Base-by-base conservation (phyloP, 2,113 vertebrate species). In the Silurus meridionalis region DNA sequence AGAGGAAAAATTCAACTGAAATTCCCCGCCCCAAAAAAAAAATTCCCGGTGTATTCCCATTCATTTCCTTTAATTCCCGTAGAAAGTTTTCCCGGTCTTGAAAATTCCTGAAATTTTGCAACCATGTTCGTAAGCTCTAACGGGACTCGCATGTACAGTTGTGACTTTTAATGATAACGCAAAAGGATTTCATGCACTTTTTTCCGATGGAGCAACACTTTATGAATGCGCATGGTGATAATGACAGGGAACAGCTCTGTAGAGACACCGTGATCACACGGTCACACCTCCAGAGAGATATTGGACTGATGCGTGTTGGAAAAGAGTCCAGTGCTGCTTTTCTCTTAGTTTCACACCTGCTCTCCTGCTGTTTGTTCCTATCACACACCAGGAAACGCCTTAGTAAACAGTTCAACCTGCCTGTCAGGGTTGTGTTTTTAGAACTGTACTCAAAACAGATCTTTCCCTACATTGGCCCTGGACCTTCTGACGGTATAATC, bases 321-420 rank as follows among this genome's bases (percentile, higher is more conserved):
- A 66, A 71, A 25, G 5, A 11, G 52, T 50, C 79, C 25, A 37
- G n/a, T 69, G 64, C 74, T 58, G 77, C 64, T 71, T 52, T 48
- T 53, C 84, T 85, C 80, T 48, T 8, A 21, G 19, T 55, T 85
- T 64, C 25, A 66, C 50, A 85, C 48, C 46, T 57, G 52, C 25
- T 48, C 21, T 79, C 52, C 50, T 80, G 11, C 14, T 50, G 77
- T 80, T 85, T 85, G 52, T 69, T 80, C 28, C 55, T 57, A n/a
- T 21, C 6, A 48, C 10, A 52, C 46, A 85, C 50, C 50, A 78
- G 6, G 37, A 77, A 58, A 64, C 52, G n/a, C 61, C 10, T 4
- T 6, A 63, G 21, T 66, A 66, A 48, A 48, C 53, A 17, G 25
- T 69, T 19, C 23, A 77, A 7, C 72, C 83, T 78, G 60, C 15